phyloP scores from a whole-genome alignment of 2,113 vertebrate species.

The Sorex araneus region DNA sequence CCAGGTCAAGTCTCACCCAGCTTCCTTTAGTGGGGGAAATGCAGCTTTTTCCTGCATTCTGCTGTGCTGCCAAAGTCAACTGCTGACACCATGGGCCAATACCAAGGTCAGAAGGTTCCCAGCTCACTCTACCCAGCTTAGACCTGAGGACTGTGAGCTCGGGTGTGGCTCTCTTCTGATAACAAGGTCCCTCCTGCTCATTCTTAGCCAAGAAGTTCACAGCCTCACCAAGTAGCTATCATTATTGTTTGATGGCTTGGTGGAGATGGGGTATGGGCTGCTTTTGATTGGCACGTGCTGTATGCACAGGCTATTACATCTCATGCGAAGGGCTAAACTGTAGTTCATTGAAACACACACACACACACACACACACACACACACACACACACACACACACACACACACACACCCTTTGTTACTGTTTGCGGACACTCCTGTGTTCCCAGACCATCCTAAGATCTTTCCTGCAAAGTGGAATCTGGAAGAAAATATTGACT shows the following conservation, averaged over 20 bases:
- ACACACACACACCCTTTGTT: too few species aligned
- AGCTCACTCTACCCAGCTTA: background rate
- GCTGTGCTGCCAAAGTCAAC: background rate
- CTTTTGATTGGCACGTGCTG: background rate
- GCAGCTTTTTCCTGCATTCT: background rate
- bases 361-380: background rate
- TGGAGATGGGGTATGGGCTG: background rate
- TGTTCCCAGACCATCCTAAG: background rate
- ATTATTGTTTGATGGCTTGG: background rate
- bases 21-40: background rate
- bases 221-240: background rate
- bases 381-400: background rate
- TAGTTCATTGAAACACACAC: background rate
- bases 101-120: background rate
- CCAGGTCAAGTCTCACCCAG: background rate
- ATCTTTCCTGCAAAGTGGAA: background rate
- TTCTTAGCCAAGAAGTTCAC: background rate
- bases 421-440: background rate
- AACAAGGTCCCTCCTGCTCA: background rate
- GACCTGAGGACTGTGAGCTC: background rate
- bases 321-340: background rate
- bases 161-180: background rate
- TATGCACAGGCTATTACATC: background rate
- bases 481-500: background rate
- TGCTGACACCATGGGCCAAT: background rate